Evolutionary conservation across 2,797 vertebrate species (phyloP), one percentile per base, ranked within the genome.

Genomic region (Neomorphus geoffroyi): DNA sequence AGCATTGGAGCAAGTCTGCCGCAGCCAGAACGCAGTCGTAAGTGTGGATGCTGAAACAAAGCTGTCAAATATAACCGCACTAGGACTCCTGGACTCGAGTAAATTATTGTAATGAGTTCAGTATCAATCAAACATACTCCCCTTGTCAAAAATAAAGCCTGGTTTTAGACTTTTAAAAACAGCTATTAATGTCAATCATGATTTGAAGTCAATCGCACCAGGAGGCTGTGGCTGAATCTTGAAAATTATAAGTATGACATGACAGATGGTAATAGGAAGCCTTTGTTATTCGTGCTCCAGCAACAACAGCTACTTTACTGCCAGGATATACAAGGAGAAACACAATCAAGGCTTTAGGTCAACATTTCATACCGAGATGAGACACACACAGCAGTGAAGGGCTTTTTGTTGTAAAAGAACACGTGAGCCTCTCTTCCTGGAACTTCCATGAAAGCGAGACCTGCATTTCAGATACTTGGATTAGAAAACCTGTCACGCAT

Each of bases 191-290:
- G 30, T 92, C 95, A 92, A 54, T 90, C 93, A 83, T 39, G 56
- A 92, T 66, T 84, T 2, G 0, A 53, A 93, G 89, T 81, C 80
- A 86, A 79, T 83, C 2, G 0, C 56, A 67, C 41, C 56, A 69
- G 62, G 73, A 94, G 41, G 60, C 53, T 0, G 0, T 24, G 56
- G 80, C 4, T 91, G 56, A 41, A 70, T 79, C 66, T 92, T 61
- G 75, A 86, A 93, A 94, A 91, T 64, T 87, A 0, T 32, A 87
- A 89, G 77, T 61, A 57, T 91, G 85, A 93, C 66, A 91, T 81
- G 92, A 94, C 92, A 97, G 94, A 86, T 73, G 80, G 82, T 64
- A 93, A 96, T 39, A 84, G 54, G 80, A 82, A 75, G 73, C 33
- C 87, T 91, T 92, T 75, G 82, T 86, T 81, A 88, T 35, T 92